A percentile compares a stretch with the other conserved stretches of the same genome.
phyloP scores from a whole-genome alignment of 2,888 invertebrate species.

The Sialis fuliginosa region DNA sequence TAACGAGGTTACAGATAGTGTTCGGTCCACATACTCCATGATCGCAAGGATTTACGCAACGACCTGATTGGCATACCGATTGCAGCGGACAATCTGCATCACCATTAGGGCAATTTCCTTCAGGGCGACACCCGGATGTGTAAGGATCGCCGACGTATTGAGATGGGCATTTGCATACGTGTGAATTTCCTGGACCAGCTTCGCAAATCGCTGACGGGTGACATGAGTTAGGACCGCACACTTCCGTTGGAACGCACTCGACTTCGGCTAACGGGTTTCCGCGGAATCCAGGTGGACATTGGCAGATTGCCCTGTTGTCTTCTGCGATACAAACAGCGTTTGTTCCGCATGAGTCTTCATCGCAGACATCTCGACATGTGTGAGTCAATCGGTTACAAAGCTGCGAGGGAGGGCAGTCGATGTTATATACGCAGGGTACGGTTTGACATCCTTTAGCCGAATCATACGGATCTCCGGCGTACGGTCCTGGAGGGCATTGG shows the following conservation, averaged over 20 bases:
- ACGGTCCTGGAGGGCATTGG: constrained; percentile 76
- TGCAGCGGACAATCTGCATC: constrained; percentile 60
- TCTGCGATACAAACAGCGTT: constrained; percentile 80
- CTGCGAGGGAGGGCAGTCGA: constrained; percentile 63
- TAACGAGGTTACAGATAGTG: constrained; percentile 59
- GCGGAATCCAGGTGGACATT: constrained; percentile 69
- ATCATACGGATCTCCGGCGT: constrained; percentile 72
- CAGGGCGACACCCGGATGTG: constrained; percentile 55
- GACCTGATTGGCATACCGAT: constrained; percentile 49
- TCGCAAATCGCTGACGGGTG: constrained; percentile 67
- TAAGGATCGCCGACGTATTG: constrained; percentile 63
- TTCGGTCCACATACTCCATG: constrained; percentile 60
- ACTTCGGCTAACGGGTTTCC: constrained; percentile 73
- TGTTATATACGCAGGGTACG: constrained; percentile 74
- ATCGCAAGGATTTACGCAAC: constrained; percentile 68
- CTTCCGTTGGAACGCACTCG: constrained; percentile 52
- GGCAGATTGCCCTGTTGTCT: constrained; percentile 64
- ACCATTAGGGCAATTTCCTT: constrained; percentile 55
- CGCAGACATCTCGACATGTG: constrained; percentile 65
- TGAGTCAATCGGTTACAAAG: constrained; percentile 69
- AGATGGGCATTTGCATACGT: constrained; percentile 60
- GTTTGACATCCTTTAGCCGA: constrained; percentile 52
- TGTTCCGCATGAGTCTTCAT: constrained; percentile 64
- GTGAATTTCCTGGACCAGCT: constrained; percentile 37
- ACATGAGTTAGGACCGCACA: constrained; percentile 62